Conservation (phyloP, 2,888 invertebrate genomes). For the Invenusta paracnida region DNA sequence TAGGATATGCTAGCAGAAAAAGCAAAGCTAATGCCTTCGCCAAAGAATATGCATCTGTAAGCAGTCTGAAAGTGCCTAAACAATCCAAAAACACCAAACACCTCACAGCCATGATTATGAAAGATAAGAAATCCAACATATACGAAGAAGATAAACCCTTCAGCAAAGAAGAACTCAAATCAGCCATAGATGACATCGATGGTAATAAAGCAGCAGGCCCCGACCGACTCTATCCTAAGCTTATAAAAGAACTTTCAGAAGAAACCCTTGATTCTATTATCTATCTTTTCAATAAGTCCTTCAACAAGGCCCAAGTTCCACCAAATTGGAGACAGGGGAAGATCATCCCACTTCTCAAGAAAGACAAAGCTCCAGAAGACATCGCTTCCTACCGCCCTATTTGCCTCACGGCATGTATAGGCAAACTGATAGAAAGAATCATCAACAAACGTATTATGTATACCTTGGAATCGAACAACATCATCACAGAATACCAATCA, state of each 20-base stretch:
- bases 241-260: neutral
- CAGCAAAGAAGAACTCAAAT: neutral
- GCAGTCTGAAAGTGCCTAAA: neutral
- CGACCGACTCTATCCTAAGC: neutral
- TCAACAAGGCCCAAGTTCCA: neutral
- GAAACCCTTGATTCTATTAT: too few relatives aligned
- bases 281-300: too few relatives aligned
- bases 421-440: neutral
- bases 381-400: neutral
- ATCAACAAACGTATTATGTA: constrained; percentile 2
- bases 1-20: neutral
- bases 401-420: neutral
- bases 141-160: neutral
- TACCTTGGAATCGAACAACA: neutral
- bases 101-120: neutral
- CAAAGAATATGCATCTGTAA: neutral
- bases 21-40: neutral
- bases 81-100: neutral
- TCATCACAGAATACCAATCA: neutral
- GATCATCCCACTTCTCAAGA: neutral
- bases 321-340: neutral
- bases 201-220: neutral
- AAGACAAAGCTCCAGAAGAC: neutral
- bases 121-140: neutral
- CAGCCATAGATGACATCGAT: neutral